Percentiles rank a stretch among this genome's conserved stretches.
phyloP scores from a whole-genome alignment of 2,113 vertebrate species.

The Neolamprologus toae region DNA sequence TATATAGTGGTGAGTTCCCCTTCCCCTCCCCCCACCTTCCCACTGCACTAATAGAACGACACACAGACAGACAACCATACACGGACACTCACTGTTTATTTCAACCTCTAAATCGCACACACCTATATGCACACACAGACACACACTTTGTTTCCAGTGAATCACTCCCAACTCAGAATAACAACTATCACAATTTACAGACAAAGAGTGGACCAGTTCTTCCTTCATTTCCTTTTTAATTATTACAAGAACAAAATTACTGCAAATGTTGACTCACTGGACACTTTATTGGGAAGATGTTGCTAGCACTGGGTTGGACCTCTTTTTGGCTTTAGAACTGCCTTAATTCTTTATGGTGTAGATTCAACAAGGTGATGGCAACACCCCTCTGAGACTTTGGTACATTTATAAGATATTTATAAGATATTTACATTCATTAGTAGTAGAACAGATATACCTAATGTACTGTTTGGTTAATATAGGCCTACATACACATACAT shows the following conservation, averaged over 20 bases:
- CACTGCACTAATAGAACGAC: slow-evolving; percentile 35
- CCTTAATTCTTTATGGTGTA: neutral
- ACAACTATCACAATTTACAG: neutral
- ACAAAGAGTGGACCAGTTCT: neutral
- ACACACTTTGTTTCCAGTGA: neutral
- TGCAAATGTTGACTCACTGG: neutral
- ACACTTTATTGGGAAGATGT: neutral
- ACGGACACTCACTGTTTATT: neutral
- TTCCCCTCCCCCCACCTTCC: slow-evolving; percentile 18
- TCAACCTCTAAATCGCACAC: neutral
- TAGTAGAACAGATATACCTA: neutral
- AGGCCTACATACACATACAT: neutral
- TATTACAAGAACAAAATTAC: neutral
- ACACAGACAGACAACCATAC: neutral
- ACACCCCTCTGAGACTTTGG: neutral
- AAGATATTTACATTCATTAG: neutral
- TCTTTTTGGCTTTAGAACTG: neutral
- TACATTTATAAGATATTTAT: neutral
- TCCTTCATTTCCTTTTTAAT: neutral
- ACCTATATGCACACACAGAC: neutral
- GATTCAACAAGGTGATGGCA: neutral
- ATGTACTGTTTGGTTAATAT: neutral
- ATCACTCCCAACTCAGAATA: neutral
- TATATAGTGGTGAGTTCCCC: slow-evolving; percentile 41
- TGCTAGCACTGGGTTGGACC: neutral